Evolutionary conservation across 2,113 vertebrate genomes (phyloP), one percentile per base, ranked within the genome.

Genomic region (Prinia subflava): DNA sequence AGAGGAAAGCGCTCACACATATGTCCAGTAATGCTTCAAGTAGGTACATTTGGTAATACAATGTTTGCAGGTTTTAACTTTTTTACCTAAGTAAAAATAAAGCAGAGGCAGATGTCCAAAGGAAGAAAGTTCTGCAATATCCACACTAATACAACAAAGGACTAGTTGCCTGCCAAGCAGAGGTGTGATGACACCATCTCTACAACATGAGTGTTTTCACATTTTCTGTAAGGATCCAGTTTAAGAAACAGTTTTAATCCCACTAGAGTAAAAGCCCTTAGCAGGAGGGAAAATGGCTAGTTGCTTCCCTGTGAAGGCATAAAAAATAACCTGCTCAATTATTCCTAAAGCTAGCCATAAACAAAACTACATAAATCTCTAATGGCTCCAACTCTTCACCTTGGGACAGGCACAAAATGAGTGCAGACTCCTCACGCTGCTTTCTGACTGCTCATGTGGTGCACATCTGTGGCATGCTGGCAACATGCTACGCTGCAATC

Each of bases 381-480:
- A 93, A 73, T 68, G 84, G 52, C 96, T 95, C 82, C 78, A 96
- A 89, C 42, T 75, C 35, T 78, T 85, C 92, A 89, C 91, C 89
- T 91, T 92, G 92, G 91, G 92, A 94, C 74, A 85, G 74, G 85
- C 39, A 24, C 90, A 89, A 94, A 95, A 97, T 88, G 94, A 91
- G 74, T 5, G 68, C 90, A 71, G 95, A 62, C 70, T 89, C 91
- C 87, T 96, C 89, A 55, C 74, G 39, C 76, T 23, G 53, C 74
- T 87, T 79, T 88, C 71, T 70, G 90, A 83, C 97, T 84, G 82
- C 93, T 98, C 97, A 97, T 95, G 95, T 97, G 97, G 97, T n/a
- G 63, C 87, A 94, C 97, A 98, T 88, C 73, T 97, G 97, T 49
- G 90, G 64, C 83, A 50, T 3, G 11, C 76, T 79, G 91, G 94